A percentile compares a stretch with the other conserved stretches of the same genome.
These are phyloP conservation scores for Hyposoter didymator DNA, from an alignment of 2,888 invertebrate genomes.

Conservation along the genomic window DNA sequence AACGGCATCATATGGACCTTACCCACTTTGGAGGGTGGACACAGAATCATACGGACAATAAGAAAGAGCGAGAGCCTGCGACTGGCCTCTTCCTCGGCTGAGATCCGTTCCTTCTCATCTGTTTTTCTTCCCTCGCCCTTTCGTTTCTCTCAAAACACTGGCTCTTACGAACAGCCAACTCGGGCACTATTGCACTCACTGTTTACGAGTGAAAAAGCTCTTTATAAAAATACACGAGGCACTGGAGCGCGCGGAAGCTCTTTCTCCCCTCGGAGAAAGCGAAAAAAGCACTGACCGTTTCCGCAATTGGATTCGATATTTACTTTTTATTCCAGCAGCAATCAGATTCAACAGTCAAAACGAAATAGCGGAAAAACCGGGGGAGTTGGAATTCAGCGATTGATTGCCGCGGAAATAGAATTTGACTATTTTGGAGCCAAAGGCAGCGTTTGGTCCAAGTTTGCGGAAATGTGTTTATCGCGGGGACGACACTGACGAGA, in stretches of 20 bases:
- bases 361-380: not conserved
- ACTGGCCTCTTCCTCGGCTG: slow-evolving; percentile 18
- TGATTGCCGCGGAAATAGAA: not conserved
- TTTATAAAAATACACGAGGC: not conserved
- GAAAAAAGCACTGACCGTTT: not conserved
- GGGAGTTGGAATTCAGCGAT: not conserved
- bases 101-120: not conserved
- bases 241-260: not conserved
- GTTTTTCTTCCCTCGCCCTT: not conserved
- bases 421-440: no score
- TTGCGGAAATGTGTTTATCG: not conserved
- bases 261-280: not conserved
- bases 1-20: slow-evolving; percentile 30
- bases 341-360: not conserved
- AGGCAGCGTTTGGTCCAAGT: not conserved
- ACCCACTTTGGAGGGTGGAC: not conserved
- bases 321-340: not conserved
- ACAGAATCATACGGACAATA: not conserved
- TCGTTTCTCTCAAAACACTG: not conserved
- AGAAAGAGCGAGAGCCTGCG: slow-evolving; percentile 27
- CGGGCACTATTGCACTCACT: slow-evolving; percentile 15
- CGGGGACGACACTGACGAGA: not conserved
- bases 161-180: not conserved
- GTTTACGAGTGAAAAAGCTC: slow-evolving; percentile 1
- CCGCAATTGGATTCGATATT: not conserved